Evolutionary conservation across 1,140 invertebrate genomes (phyloP).

Genomic region (Fopius arisanus): DNA sequence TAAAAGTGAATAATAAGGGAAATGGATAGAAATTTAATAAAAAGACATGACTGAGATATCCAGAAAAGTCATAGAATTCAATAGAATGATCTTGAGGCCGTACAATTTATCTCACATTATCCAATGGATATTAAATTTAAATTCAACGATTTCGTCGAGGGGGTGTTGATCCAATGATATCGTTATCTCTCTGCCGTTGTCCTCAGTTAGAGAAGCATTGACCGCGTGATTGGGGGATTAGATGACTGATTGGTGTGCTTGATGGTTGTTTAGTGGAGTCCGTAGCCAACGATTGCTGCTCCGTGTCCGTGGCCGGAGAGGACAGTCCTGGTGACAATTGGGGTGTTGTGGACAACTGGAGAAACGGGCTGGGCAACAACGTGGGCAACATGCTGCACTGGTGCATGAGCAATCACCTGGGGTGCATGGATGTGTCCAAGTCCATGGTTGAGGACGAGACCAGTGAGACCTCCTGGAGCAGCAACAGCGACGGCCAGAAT

Average conservation of each 20-base stretch:
- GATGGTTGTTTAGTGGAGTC: conserved; percentile 32
- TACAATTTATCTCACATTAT: conserved; percentile 2
- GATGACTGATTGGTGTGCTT: conserved; percentile 5
- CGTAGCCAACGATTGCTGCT: conserved; percentile 42
- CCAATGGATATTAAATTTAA: background rate
- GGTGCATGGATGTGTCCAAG: conserved; percentile 54
- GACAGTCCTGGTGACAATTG: conserved; percentile 61
- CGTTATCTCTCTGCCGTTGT: conserved; percentile 10
- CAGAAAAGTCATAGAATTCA: background rate
- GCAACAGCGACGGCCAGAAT: conserved; percentile 46
- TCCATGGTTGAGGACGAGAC: conserved; percentile 48
- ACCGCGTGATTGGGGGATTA: background rate
- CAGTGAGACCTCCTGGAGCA: conserved; percentile 58
- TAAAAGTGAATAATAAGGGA: background rate
- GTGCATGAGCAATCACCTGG: conserved; percentile 41
- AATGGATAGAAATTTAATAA: background rate
- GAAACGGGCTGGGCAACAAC: conserved; percentile 46
- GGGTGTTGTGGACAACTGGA: conserved; percentile 45
- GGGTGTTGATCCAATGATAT: background rate
- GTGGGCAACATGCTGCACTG: conserved; percentile 31
- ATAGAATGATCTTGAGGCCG: background rate
- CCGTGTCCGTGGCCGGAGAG: conserved; percentile 62
- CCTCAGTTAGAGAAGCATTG: conserved; percentile 3
- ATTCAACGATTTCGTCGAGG: too few relatives aligned
- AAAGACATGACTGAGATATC: background rate